A percentile compares a stretch with the other conserved stretches of the same genome.
Evolutionary conservation across 2,797 vertebrate genomes (phyloP).

Genomic region (Dermochelys coriacea): DNA sequence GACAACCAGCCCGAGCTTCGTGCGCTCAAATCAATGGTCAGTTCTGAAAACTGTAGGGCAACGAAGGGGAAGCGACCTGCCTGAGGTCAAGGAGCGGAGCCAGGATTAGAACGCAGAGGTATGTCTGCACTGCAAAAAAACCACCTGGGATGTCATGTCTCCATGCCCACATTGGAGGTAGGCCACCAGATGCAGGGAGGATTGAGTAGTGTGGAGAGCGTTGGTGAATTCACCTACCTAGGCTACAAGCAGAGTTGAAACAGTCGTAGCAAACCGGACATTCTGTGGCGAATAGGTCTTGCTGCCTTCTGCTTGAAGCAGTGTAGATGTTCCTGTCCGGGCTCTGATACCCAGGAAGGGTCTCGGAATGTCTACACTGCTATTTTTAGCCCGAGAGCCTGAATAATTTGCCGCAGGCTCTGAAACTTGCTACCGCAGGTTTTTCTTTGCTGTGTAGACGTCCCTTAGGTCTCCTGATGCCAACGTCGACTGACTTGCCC

Average conservation of each 20-base stretch:
- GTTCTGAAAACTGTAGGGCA: background rate
- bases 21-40: background rate
- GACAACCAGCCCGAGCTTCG: background rate
- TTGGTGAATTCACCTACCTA: background rate
- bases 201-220: background rate
- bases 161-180: accelerated
- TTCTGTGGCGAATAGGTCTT: background rate
- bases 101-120: background rate
- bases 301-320: background rate
- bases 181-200: background rate
- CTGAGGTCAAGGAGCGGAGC: background rate
- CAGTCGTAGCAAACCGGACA: background rate
- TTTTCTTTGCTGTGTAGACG: background rate
- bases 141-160: background rate
- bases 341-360: background rate
- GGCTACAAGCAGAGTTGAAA: background rate
- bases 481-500: background rate
- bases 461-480: background rate
- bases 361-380: background rate
- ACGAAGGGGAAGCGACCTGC: background rate
- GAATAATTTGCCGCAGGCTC: background rate
- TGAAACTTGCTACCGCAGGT: background rate
- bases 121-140: background rate
- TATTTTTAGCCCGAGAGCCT: background rate
- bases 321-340: background rate